Percentiles rank a stretch among this genome's conserved stretches.
Conservation (phyloP, 2,113 vertebrate genomes). For the Canis aureus region DNA sequence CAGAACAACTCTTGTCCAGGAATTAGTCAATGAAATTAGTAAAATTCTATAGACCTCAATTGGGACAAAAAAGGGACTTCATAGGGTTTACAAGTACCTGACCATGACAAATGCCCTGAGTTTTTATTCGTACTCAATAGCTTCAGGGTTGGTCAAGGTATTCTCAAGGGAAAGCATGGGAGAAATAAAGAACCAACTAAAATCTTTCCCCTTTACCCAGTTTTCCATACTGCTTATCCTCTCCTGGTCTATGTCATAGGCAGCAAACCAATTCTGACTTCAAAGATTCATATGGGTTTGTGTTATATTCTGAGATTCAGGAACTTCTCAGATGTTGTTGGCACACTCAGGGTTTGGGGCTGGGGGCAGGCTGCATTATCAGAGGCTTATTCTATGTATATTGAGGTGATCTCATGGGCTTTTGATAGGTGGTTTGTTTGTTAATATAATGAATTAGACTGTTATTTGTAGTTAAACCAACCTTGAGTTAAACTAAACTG, state of each 20-base stretch:
- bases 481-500: background rate
- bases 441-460: background rate
- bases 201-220: background rate
- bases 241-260: background rate
- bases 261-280: background rate
- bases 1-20: background rate
- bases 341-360: background rate
- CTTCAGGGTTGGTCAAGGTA: background rate
- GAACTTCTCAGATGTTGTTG: background rate
- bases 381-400: background rate
- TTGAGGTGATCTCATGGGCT: background rate
- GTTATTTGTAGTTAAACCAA: background rate
- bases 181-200: background rate
- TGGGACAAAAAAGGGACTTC: background rate
- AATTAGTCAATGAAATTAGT: background rate
- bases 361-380: background rate
- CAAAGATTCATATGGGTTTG: background rate
- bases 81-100: background rate
- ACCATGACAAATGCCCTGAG: too few species aligned
- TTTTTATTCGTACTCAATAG: background rate
- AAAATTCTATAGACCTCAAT: background rate
- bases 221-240: background rate
- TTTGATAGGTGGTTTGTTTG: background rate
- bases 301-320: background rate
- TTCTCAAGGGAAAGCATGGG: background rate